Evolutionary conservation across 2,113 vertebrate species (phyloP).

Genomic region (Nothocercus nigrocapillus): DNA sequence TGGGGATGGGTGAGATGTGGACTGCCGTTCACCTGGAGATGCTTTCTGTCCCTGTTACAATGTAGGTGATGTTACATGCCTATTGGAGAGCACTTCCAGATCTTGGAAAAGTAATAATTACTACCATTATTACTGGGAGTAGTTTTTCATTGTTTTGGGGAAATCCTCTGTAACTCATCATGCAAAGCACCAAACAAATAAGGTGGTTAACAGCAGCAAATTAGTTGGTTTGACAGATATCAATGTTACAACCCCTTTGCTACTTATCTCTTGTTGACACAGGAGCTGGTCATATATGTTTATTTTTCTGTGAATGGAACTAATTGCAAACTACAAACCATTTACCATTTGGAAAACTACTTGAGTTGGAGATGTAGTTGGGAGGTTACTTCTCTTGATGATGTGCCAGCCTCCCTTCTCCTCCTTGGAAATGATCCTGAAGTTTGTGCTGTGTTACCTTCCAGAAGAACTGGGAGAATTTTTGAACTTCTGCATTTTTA

Average conservation of each 20-base stretch:
- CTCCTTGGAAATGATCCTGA: not conserved
- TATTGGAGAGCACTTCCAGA: not conserved
- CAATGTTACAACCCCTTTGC: not conserved
- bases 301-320: not conserved
- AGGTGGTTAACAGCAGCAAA: not conserved
- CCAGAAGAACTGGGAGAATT: not conserved
- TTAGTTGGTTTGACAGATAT: not conserved
- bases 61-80: rapidly evolving
- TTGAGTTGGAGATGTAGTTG: not conserved
- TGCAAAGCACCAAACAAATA: not conserved
- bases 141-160: not conserved
- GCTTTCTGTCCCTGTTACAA: rapidly evolving
- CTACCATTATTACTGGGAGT: not conserved
- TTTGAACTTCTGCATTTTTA: not conserved
- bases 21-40: rapidly evolving
- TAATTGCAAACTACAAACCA: not conserved
- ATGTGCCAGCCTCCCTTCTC: not conserved
- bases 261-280: not conserved
- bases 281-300: constrained; percentile 3
- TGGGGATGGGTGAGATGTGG: not conserved
- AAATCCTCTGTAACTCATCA: not conserved
- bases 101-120: not conserved
- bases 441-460: not conserved
- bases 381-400: not conserved
- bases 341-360: not conserved